A percentile compares a stretch with the other conserved stretches of the same genome.
Evolutionary conservation across 1,140 invertebrate genomes (phyloP).

Genomic region (Teleogryllus occipitalis): DNA sequence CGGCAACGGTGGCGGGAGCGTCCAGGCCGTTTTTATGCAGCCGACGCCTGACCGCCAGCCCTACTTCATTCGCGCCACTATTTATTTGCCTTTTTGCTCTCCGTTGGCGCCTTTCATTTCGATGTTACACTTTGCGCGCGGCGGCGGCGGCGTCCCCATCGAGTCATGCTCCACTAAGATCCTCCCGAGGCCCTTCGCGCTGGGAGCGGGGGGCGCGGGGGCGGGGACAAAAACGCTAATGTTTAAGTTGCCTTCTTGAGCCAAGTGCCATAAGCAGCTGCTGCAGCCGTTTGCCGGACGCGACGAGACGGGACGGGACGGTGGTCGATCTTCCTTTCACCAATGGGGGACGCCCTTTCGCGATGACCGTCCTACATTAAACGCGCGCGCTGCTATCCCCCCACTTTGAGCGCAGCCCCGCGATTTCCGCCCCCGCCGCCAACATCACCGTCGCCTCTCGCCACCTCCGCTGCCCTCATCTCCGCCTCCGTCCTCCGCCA

Average conservation of each 20-base stretch:
- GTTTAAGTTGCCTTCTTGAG: background rate
- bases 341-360: background rate
- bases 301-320: background rate
- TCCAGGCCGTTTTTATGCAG: background rate
- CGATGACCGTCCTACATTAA: no score
- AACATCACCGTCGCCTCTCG: no score
- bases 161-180: conserved; percentile 16
- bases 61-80: background rate
- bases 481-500: no score
- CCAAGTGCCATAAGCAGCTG: background rate
- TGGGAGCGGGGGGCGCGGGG: background rate
- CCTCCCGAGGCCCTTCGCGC: background rate
- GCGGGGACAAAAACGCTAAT: background rate
- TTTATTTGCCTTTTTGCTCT: background rate
- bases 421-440: no score
- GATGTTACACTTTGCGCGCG: background rate
- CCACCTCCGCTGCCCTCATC: no score
- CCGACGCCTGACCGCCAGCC: background rate
- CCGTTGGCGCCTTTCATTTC: conserved; percentile 1
- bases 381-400: no score
- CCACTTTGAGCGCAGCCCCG: no score
- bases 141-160: background rate
- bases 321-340: background rate
- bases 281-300: no score
- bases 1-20: no score